Base-by-base conservation (phyloP, 2,113 vertebrate genomes). In the Nestor notabilis region DNA sequence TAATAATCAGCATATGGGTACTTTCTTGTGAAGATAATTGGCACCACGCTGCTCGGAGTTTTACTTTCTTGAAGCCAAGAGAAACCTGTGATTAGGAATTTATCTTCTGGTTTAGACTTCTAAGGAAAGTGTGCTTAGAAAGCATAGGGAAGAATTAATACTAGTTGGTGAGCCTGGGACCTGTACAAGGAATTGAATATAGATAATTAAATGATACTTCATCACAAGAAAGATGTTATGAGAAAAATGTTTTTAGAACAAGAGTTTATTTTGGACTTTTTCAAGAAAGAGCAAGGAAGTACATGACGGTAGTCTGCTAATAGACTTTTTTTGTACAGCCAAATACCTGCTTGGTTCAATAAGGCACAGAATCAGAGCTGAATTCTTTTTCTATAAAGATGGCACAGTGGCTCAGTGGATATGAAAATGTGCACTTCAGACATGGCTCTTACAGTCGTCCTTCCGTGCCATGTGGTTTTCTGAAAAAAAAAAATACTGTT, bases 1-100 rank as follows among this genome's bases (percentile, higher is more conserved):
- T 89, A 71, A 58, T 96, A 92, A 97, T 96, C 95, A 88, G 65
- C 77, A 93, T 64, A 84, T 17, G 82, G 68, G 77, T 66, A 83
- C 77, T 60, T 95, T 77, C 79, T 90, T 94, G 79, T 81, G 87
- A 92, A 92, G 80, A 88, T 97, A 96, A 97, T 97, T 97, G 93
- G 77, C 87, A 90, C 94, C 96, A 89, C 0, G 4, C 52, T 92
- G 70, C 88, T 76, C 79, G 63, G 93, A 66, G 90, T 83, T 97
- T 83, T 93, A 76, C 83, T 92, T 96, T 92, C 88, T 92, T 87
- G 64, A 89, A 95, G 37, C 90, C 43, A 60, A 23, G 70, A 92
- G 74, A 96, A 83, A 61, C 58, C 89, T 88, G 84, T 87, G 90
- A 97, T 97, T 93, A 83, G 75, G 70, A 96, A 88, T 93, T 72